phyloP scores from a whole-genome alignment of 2,888 invertebrate genomes.

The Salticus scenicus region DNA sequence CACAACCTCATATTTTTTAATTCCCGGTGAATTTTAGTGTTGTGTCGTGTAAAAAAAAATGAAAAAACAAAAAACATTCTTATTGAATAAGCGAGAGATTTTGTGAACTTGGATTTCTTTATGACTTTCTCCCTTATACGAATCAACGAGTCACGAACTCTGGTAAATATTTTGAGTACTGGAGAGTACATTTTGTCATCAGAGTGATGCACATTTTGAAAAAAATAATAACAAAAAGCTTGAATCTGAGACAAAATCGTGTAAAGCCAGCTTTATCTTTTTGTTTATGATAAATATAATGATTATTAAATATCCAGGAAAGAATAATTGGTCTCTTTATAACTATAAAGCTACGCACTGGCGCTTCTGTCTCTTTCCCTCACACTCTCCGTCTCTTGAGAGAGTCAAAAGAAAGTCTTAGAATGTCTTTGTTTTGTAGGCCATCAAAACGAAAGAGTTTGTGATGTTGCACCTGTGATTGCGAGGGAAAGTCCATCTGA shows the following conservation, averaged over 20 bases:
- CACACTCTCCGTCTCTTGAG: conserved; percentile 45
- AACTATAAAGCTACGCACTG: conserved; percentile 21
- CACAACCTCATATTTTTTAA: conserved; percentile 51
- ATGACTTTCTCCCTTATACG: conserved; percentile 35
- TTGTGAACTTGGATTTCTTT: conserved; percentile 33
- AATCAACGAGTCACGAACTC: conserved; percentile 60
- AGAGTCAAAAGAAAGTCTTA: conserved; percentile 26
- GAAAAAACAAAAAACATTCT: too few species aligned
- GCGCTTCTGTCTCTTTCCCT: conserved; percentile 48
- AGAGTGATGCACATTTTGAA: conserved; percentile 41
- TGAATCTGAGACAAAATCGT: conserved; percentile 39
- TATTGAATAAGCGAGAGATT: conserved; percentile 27
- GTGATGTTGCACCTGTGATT: conserved; percentile 69
- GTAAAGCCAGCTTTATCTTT: conserved; percentile 37
- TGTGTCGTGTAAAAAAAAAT: conserved; percentile 53
- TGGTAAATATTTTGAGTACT: conserved; percentile 49
- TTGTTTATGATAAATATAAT: too few species aligned
- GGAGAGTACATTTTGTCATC: conserved; percentile 32
- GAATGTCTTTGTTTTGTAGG: conserved; percentile 24
- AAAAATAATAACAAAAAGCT: conserved; percentile 38
- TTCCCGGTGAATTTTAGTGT: conserved; percentile 70
- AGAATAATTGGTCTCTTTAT: background rate
- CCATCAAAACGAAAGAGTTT: conserved; percentile 48
- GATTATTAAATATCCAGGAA: background rate
- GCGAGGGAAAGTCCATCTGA: conserved; percentile 63